Evolutionary conservation across 2,113 vertebrate species (phyloP), one percentile per base, ranked within the genome.

Genomic region (Chinchilla lanigera): DNA sequence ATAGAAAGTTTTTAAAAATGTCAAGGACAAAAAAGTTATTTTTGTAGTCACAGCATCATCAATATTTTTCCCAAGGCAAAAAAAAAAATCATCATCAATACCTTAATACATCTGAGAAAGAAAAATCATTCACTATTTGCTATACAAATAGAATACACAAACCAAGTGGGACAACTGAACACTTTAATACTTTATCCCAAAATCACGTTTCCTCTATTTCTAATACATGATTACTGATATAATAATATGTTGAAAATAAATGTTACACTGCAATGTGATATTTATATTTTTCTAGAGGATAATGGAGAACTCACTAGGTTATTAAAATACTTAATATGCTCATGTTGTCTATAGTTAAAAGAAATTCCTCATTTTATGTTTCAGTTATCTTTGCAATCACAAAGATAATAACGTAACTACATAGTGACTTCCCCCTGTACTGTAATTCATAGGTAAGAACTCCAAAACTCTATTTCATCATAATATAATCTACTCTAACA

Each of bases 1-100:
- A 86, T 24, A 44, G 0, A 81, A 75, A 75, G 58, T 50, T 50
- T 95, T 7, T 13, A 65, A 28, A 47, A 38, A 86, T 56, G 22
- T 41, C 56, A 47, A 91, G 38, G 80, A 92, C 54, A 80, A 97
- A 97, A 95, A 85, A 26, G 33, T 54, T 56, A 56, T 69, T 92
- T 94, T 88, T 78, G 28, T 86, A 93, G 52, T 41, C 28, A 91
- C 13, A 90, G 61, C 22, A 90, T 71, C 95, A 97, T 93, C 77
- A 92, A 61, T 93, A 89, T 93, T 96, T 96, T 89, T 19, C 88
- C 77, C 50, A 86, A 94, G 85, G 75, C 81, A 77, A 77, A 77
- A 38, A 38, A 97, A 94, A 41, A 97, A 97, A 97, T 91, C 82
- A 95, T 84, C 90, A 95, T 77, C 60, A 88, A 84, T 28, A 92